Conservation (phyloP, 2,888 invertebrate species). For the Nemapogon koenigi region DNA sequence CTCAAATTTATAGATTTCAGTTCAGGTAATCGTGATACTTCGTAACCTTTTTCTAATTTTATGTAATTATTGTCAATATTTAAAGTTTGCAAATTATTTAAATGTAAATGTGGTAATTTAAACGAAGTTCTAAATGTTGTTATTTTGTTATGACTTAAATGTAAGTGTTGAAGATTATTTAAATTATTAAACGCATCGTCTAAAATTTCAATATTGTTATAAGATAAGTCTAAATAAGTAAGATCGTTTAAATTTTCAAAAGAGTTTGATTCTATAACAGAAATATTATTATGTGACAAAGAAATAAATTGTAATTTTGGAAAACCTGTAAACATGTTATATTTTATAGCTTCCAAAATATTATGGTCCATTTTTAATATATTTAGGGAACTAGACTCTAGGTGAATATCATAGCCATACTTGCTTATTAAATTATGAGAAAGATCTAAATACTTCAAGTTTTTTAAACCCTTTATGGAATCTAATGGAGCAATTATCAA, state of each 20-base stretch:
- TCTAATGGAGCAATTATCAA: not conserved
- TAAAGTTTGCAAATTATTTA: constrained; percentile 40
- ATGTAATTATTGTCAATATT: constrained; percentile 44
- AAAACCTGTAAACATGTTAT: not conserved
- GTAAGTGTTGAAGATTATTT: constrained; percentile 37
- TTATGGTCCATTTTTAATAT: not conserved
- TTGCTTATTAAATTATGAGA: not conserved
- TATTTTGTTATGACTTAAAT: constrained; percentile 36
- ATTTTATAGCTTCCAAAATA: not conserved
- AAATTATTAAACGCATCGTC: constrained; percentile 46
- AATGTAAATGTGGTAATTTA: constrained; percentile 3
- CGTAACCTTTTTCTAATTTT: constrained; percentile 28
- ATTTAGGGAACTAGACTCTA: not conserved
- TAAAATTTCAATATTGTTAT: constrained; percentile 40
- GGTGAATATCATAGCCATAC: not conserved
- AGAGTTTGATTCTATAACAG: constrained; percentile 25
- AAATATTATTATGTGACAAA: constrained; percentile 2
- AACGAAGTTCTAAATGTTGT: constrained; percentile 22
- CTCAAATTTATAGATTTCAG: constrained; percentile 23
- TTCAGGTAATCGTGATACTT: not conserved
- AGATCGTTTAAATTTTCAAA: constrained; percentile 38
- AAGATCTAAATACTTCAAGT: constrained; percentile 1
- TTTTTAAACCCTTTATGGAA: not conserved
- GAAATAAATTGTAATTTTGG: not conserved
- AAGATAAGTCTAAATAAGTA: constrained; percentile 31